These are phyloP conservation scores for Galeopsomyia nigrocyanea DNA, from an alignment of 2,888 invertebrate genomes.

Conservation along the genomic window DNA sequence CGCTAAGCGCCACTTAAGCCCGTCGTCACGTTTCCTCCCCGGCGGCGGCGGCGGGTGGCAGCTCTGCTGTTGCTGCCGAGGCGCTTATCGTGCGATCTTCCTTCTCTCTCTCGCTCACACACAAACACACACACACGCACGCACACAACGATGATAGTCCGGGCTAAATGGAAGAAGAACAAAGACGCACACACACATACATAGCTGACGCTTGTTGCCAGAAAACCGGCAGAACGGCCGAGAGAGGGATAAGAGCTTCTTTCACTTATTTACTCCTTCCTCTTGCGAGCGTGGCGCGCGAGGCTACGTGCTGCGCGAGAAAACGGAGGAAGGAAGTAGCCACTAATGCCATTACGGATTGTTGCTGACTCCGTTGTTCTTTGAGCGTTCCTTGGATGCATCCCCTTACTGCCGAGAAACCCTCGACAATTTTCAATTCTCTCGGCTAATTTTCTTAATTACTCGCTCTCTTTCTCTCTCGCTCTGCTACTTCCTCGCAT, in stretches of 20 bases:
- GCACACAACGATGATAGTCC: no score
- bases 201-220: no score
- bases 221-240: neutral
- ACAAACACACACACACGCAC: no score
- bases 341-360: constrained; percentile 27
- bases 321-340: constrained; percentile 16
- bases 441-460: no score
- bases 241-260: neutral
- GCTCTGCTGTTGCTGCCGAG: no score
- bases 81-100: constrained; percentile 20
- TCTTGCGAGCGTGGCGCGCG: neutral
- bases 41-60: neutral
- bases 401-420: no score
- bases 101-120: no score
- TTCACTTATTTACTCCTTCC: neutral
- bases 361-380: constrained; percentile 11
- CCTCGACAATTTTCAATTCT: no score
- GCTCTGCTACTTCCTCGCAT: no score
- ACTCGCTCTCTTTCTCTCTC: no score
- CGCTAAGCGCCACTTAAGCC: constrained; percentile 20
- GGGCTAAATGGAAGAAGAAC: no score
- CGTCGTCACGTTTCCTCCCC: constrained; percentile 13
- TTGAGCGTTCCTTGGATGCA: neutral
- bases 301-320: neutral
- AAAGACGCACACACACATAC: no score